These are phyloP conservation scores for Drosophila ustulata DNA, from an alignment of 2,888 invertebrate species.

Conservation along the genomic window DNA sequence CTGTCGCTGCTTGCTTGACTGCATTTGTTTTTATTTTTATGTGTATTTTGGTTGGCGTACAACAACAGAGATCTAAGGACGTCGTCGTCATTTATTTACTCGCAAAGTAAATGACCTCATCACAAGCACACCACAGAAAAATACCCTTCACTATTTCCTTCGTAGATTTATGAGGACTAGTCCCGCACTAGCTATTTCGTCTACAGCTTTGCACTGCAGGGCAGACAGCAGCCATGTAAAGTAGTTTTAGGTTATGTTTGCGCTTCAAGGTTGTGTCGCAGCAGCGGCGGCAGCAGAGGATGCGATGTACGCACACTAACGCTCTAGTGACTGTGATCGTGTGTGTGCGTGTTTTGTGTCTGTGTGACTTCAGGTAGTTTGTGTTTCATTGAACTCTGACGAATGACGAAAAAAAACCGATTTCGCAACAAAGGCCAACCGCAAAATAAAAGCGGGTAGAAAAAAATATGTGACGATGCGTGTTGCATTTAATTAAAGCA, in stretches of 20 bases:
- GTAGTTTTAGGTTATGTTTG: constrained; percentile 73
- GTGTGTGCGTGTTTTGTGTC: constrained; percentile 1
- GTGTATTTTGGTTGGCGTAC: constrained; percentile 10
- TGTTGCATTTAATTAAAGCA: constrained; percentile 18
- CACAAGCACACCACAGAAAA: constrained; percentile 20
- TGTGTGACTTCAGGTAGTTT: constrained; percentile 29
- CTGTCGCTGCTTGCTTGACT: constrained; percentile 42
- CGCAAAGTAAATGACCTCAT: constrained; percentile 77
- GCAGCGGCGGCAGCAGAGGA: constrained; percentile 20
- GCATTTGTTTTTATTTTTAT: constrained; percentile 28
- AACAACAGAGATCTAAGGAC: constrained; percentile 39
- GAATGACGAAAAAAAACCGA: constrained; percentile 4
- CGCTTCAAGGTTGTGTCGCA: constrained; percentile 68
- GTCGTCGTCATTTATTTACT: constrained; percentile 24
- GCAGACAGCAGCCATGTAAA: constrained; percentile 35
- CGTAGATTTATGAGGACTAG: too few relatives aligned
- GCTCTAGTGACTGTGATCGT: not conserved
- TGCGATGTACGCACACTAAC: constrained; percentile 19
- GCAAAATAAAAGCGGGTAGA: constrained; percentile 16
- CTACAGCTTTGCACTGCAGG: too few relatives aligned
- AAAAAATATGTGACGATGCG: constrained; percentile 15
- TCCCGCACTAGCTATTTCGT: too few relatives aligned
- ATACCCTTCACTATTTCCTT: not conserved
- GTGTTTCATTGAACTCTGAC: constrained; percentile 51
- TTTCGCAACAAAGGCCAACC: constrained; percentile 52